Conservation (phyloP, 2,888 invertebrate genomes). For the Protodeltote pygarga region DNA sequence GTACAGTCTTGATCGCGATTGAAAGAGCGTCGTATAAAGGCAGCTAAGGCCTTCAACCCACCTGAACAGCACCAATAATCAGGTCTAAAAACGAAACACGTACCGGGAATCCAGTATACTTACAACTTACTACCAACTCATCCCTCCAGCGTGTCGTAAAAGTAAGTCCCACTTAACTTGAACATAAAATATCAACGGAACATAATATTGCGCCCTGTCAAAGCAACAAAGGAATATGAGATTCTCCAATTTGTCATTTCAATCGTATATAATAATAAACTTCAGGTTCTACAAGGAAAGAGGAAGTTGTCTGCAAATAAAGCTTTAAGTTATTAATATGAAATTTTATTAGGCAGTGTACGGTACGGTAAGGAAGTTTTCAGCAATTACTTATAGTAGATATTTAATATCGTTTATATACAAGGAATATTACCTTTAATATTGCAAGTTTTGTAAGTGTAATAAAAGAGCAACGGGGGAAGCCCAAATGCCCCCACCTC, state of each 20-base stretch:
- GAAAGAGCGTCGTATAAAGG: neutral
- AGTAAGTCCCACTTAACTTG: conserved; percentile 20
- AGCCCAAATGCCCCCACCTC: no score
- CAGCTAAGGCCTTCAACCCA: neutral
- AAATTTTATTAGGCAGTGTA: no score
- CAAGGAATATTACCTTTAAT: no score
- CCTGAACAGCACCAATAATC: conserved; percentile 2
- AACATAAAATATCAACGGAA: conserved; percentile 28
- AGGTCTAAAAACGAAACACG: conserved; percentile 13
- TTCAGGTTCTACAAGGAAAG: conserved; percentile 7
- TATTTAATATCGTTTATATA: no score
- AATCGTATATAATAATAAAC: conserved; percentile 25
- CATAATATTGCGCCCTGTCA: conserved; percentile 18
- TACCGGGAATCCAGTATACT: conserved; percentile 10
- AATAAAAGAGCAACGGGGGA: no score
- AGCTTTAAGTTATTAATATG: conserved; percentile 3
- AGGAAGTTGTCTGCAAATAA: conserved; percentile 7
- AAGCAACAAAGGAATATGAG: conserved; percentile 35
- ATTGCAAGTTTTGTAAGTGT: no score
- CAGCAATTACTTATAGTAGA: no score
- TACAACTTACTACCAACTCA: conserved; percentile 14
- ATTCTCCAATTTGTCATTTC: conserved; percentile 33
- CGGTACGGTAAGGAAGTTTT: no score
- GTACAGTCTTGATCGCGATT: neutral
- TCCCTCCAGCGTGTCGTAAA: conserved; percentile 11